Percentiles rank a stretch among this genome's conserved stretches.
Evolutionary conservation across 1,140 invertebrate species (phyloP).

Genomic region (Orius insidiosus): DNA sequence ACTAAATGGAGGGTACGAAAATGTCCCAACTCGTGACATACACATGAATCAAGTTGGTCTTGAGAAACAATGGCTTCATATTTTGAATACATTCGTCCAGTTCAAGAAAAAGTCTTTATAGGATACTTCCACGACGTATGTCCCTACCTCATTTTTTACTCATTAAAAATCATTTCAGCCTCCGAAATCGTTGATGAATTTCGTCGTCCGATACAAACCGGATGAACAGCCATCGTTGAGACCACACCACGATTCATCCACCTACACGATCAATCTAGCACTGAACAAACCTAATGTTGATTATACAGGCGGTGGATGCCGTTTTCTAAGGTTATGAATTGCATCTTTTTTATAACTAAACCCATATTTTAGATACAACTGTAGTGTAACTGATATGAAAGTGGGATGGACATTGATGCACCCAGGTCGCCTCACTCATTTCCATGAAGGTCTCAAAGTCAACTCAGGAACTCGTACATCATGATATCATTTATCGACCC

Average conservation of each 20-base stretch:
- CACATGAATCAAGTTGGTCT: slow-evolving; percentile 95
- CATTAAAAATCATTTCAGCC: too few relatives aligned
- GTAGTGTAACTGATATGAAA: slow-evolving; percentile 71
- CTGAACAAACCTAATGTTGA: slow-evolving; percentile 59
- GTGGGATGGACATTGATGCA: slow-evolving; percentile 94
- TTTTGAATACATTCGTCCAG: slow-evolving; percentile 80
- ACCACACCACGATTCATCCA: slow-evolving; percentile 96
- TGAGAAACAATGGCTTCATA: slow-evolving; percentile 76
- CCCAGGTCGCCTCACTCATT: slow-evolving; percentile 90
- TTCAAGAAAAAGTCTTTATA: slow-evolving; percentile 82
- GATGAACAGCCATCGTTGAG: slow-evolving; percentile 84
- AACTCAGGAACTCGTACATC: slow-evolving; percentile 92
- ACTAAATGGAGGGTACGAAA: slow-evolving; percentile 87
- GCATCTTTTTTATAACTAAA: too few relatives aligned
- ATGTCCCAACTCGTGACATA: slow-evolving; percentile 94
- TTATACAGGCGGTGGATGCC: too few relatives aligned
- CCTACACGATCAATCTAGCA: slow-evolving; percentile 96
- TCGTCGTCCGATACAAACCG: slow-evolving; percentile 90
- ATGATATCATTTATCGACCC: slow-evolving; percentile 99
- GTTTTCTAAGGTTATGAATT: too few relatives aligned
- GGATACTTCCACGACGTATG: slow-evolving; percentile 74
- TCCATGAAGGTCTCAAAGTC: slow-evolving; percentile 80
- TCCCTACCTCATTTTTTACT: too few relatives aligned
- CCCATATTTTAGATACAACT: slow-evolving; percentile 95
- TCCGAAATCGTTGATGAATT: slow-evolving; percentile 92